These are phyloP conservation scores for Diabrotica undecimpunctata DNA, from an alignment of 1,140 invertebrate genomes.

Conservation along the genomic window DNA sequence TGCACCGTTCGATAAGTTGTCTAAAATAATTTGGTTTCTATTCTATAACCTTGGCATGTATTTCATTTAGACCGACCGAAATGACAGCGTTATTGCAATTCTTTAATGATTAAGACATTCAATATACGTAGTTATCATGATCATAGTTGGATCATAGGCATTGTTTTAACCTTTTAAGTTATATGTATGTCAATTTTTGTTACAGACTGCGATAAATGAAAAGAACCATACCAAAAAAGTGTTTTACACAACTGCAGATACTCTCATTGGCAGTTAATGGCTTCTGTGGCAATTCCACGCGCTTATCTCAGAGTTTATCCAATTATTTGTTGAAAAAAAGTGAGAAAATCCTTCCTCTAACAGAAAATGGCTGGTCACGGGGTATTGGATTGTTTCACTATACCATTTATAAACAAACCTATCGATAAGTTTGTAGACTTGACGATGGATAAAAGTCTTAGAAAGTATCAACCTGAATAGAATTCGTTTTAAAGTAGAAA, in stretches of 20 bases:
- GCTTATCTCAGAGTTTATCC: conserved; percentile 76
- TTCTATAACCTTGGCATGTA: too few relatives aligned
- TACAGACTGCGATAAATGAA: conserved; percentile 26
- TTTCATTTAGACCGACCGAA: too few relatives aligned
- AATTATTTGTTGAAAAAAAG: conserved; percentile 54
- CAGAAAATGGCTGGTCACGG: conserved; percentile 67
- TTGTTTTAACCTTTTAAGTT: too few relatives aligned
- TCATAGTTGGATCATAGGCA: too few relatives aligned
- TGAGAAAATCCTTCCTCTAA: conserved; percentile 48
- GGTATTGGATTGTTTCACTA: conserved; percentile 75
- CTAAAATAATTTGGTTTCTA: too few relatives aligned
- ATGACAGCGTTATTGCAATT: too few relatives aligned
- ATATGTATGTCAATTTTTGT: conserved; percentile 9
- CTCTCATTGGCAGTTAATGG: conserved; percentile 90
- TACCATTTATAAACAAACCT: conserved; percentile 89
- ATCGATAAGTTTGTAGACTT: conserved; percentile 80
- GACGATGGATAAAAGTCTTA: conserved; percentile 70
- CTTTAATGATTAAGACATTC: too few relatives aligned
- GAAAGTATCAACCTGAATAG: conserved; percentile 31
- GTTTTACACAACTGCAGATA: conserved; percentile 70
- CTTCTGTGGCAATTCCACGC: conserved; percentile 90
- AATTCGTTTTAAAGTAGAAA: too few relatives aligned
- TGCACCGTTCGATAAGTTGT: too few relatives aligned
- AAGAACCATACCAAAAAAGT: conserved; percentile 46
- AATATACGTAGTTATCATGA: too few relatives aligned